These are phyloP conservation scores for Merops nubicus DNA, from an alignment of 2,113 vertebrate genomes.

Conservation along the genomic window DNA sequence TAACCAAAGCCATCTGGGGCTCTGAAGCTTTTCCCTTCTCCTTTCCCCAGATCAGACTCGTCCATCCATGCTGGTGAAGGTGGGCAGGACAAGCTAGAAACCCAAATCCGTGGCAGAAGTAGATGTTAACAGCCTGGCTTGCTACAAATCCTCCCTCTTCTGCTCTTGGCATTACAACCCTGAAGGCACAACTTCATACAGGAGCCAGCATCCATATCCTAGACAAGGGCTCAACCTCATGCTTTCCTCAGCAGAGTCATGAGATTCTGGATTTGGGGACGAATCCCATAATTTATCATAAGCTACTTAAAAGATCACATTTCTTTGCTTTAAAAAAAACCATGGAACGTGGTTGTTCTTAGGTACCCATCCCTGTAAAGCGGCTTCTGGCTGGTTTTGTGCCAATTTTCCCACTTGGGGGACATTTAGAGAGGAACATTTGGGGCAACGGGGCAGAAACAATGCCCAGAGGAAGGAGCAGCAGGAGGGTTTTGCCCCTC, in stretches of 20 bases:
- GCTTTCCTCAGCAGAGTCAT: not conserved
- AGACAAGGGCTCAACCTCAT: fast-evolving
- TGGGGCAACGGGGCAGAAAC: not conserved
- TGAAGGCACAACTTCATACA: fast-evolving
- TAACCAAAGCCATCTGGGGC: fast-evolving
- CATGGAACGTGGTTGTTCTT: not conserved
- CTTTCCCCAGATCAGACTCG: not conserved
- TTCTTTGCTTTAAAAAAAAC: not conserved
- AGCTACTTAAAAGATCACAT: not conserved
- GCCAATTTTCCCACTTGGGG: not conserved
- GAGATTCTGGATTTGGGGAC: not conserved
- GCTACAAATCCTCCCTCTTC: not conserved
- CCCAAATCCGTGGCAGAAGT: not conserved
- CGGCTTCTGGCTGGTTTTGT: not conserved
- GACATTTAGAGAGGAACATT: fast-evolving
- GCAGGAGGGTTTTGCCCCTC: fast-evolving
- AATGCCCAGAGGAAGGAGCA: not conserved
- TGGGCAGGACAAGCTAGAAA: not conserved
- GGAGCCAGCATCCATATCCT: not conserved
- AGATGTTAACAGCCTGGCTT: not conserved
- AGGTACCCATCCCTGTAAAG: not conserved
- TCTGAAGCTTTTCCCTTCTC: not conserved
- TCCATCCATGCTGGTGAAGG: not conserved
- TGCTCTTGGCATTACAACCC: not conserved
- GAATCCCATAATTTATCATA: not conserved